Base-by-base conservation (phyloP, 2,113 vertebrate genomes). In the Lophura nycthemera region DNA sequence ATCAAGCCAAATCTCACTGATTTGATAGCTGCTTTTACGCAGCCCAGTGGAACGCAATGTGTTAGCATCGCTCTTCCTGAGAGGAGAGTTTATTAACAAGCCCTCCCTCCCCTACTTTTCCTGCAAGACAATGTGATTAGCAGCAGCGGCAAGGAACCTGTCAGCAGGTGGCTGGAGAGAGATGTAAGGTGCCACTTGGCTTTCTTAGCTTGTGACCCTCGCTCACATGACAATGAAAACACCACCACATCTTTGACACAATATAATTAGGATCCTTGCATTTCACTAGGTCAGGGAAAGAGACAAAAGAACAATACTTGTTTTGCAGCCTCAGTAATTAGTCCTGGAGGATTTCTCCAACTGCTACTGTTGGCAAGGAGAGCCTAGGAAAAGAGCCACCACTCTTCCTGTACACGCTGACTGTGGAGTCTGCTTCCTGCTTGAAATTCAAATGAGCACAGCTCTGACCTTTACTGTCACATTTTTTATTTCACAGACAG, bases 401-500 rank as follows among this genome's bases (percentile, higher is more conserved):
- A 45, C 72, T 91, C 94, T 94, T 86, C 81, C 93, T 89, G 42
- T 86, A 88, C 86, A 73, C 0, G 36, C 91, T 0, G 34, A 95
- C 88, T 47, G 42, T 47, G n/a, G 91, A 97, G 94, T 57, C n/a
- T 21, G 88, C 79, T 96, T 96, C 94, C 97, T 98, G 94, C 97
- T 98, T 98, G 97, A 98, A 98, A 98, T 98, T 98, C 97, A 98
- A 97, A 98, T 98, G 93, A 98, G 96, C 50, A 85, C 52, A 42
- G 95, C 91, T 94, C 97, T 98, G 98, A 98, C 98, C 98, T 98
- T 98, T 98, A 95, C 98, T 98, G 98, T 98, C 98, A 98, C 96
- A 97, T 97, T 97, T 98, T 97, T 98, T 97, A 97, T 98, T 97
- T 98, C 93, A 21, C 93, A 96, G 97, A 97, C 98, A 98, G 97